Evolutionary conservation across 2,888 invertebrate genomes (phyloP), one percentile per base, ranked within the genome.

Genomic region (Melipona beecheii): DNA sequence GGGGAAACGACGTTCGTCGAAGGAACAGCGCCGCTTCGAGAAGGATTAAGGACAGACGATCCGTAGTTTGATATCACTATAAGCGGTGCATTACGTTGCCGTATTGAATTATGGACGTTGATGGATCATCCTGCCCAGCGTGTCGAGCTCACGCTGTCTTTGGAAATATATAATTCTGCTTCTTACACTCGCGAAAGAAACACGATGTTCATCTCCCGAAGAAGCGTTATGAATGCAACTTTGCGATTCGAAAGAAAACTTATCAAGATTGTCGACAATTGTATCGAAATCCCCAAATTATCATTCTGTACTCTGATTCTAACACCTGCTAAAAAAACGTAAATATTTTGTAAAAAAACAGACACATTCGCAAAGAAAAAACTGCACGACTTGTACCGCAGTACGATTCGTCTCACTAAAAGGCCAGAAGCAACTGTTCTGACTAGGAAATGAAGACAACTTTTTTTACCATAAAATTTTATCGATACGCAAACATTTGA

Each of bases 91-190:
- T 85, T 79, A 85, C 79, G 83, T 78, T 75, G 87, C 79, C 87
- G 43, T 71, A 82, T 87, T 81, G 83, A 87, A 85, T 85, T 70
- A 81, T 76, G 78, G 62, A 78, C 74, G 83, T 83, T 88, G 88
- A 88, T 88, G 78, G 81, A 89, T 88, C 81, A 72, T 36, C 64
- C n/a, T 64, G 60, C n/a, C 43, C 24, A 64, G 62, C 36, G 65
- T 88, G 86, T 85, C 75, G 88, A 81, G 43, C 60, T 9, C 66
- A 11, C 68, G 13, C 36, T 65, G 76, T 54, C 66, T 52, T 49
- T 36, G 19, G 21, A 49, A 36, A 49, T 43, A 36, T 36, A 27
- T 31, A 24, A 50, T 66, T 66, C 31, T 60, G 69, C 43, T 54
- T 64, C 78, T 49, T 27, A 50, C 19, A 21, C 62, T 27, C 19